These are phyloP conservation scores for Drosophila tanythrix DNA, from an alignment of 2,888 invertebrate genomes.

Conservation along the genomic window DNA sequence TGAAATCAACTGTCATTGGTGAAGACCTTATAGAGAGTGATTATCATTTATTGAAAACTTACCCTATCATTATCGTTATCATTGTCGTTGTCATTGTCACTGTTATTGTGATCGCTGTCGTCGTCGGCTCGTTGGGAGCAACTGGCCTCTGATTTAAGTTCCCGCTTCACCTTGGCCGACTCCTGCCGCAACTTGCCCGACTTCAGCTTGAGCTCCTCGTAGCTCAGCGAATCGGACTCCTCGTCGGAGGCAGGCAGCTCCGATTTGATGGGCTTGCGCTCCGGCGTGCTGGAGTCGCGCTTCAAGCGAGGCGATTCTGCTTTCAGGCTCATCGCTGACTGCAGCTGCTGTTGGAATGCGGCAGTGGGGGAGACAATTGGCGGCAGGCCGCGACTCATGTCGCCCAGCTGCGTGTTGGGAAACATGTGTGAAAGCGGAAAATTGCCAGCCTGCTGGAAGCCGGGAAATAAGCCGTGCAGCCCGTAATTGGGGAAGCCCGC, in stretches of 20 bases:
- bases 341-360: constrained; percentile 64
- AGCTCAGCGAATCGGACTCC: constrained; percentile 43
- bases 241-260: constrained; percentile 53
- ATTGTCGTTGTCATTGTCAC: constrained; percentile 18
- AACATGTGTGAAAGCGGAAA: constrained; percentile 86
- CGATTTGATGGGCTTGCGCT: constrained; percentile 47
- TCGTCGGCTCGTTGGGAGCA: constrained; percentile 49
- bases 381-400: constrained; percentile 85
- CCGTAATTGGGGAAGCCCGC: constrained; percentile 87
- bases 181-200: background rate
- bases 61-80: constrained; percentile 79
- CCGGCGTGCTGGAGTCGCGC: constrained; percentile 42
- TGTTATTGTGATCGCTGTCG: constrained; percentile 7
- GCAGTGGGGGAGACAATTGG: constrained; percentile 66
- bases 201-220: constrained; percentile 20
- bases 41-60: constrained; percentile 26
- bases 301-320: constrained; percentile 22
- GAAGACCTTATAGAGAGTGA: background rate
- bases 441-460: constrained; percentile 80
- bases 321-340: constrained; percentile 57
- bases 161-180: constrained; percentile 27
- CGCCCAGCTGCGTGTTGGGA: constrained; percentile 85
- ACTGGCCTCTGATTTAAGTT: constrained; percentile 9
- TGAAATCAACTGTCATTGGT: background rate
- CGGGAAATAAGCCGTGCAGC: constrained; percentile 87